These are phyloP conservation scores for Catalaphyllia jardinei DNA, from an alignment of 64 coral and sea anemone genomes.

Conservation along the genomic window DNA sequence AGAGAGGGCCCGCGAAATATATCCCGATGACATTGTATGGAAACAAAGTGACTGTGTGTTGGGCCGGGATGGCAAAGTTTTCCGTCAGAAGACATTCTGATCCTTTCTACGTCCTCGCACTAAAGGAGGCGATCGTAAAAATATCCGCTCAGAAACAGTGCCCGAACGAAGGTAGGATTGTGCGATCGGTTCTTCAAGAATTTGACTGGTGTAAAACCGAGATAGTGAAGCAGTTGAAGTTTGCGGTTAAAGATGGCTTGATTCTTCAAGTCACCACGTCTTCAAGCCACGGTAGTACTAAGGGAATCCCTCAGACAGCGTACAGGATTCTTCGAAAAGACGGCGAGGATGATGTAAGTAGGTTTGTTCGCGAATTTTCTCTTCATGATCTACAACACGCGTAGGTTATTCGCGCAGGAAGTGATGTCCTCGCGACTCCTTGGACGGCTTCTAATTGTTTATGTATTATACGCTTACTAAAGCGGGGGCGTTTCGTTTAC, in stretches of 20 bases:
- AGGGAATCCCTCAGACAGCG: slow-evolving; percentile 91
- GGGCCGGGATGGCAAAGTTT: slow-evolving; percentile 93
- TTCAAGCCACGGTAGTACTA: slow-evolving; percentile 89
- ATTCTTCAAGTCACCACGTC: slow-evolving; percentile 77
- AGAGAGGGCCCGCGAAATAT: slow-evolving; percentile 35
- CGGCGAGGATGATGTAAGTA: slow-evolving; percentile 56
- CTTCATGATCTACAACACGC: slow-evolving; percentile 35
- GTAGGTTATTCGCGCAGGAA: background rate
- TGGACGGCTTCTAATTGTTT: slow-evolving; percentile 29
- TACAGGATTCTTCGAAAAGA: slow-evolving; percentile 70
- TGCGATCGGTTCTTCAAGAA: slow-evolving; percentile 80
- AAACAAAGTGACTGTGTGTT: slow-evolving; percentile 20
- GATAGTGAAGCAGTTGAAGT: slow-evolving; percentile 89
- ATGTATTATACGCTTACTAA: slow-evolving; percentile 36
- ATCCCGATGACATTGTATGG: slow-evolving; percentile 4
- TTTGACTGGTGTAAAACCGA: slow-evolving; percentile 86
- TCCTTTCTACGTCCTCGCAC: slow-evolving; percentile 78
- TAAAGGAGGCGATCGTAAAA: slow-evolving; percentile 78
- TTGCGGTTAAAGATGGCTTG: slow-evolving; percentile 96
- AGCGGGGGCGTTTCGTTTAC: slow-evolving; percentile 34
- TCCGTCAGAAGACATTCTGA: slow-evolving; percentile 76
- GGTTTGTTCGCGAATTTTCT: background rate
- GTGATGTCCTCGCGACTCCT: background rate
- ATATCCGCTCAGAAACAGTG: slow-evolving; percentile 96
- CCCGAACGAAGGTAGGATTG: slow-evolving; percentile 91